phyloP scores from a whole-genome alignment of 1,140 invertebrate genomes.

The Drosophila ironensis region DNA sequence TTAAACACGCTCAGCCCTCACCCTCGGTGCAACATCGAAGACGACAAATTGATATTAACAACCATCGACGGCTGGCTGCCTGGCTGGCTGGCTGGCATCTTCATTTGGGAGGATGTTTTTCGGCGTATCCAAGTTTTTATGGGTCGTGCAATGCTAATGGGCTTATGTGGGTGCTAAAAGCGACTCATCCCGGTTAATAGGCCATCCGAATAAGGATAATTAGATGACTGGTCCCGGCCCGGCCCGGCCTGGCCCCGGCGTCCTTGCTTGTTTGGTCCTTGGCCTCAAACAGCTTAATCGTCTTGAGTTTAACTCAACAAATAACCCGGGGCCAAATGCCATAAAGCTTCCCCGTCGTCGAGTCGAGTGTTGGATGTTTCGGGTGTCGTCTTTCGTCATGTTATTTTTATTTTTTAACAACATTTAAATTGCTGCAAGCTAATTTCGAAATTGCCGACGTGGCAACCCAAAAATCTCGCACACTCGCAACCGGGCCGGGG shows the following conservation, averaged over 20 bases:
- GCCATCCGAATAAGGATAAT: constrained; percentile 72
- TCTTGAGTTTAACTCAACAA: constrained; percentile 54
- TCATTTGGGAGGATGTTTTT: background rate
- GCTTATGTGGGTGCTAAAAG: constrained; percentile 71
- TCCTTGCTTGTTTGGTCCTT: constrained; percentile 9
- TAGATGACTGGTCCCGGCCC: constrained; percentile 44
- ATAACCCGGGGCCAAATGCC: constrained; percentile 49
- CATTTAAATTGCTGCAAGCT: constrained; percentile 70
- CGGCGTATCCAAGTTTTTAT: constrained; percentile 35
- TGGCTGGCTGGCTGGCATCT: too few species aligned
- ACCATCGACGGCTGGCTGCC: constrained; percentile 17
- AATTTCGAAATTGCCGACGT: constrained; percentile 63
- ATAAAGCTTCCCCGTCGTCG: constrained; percentile 40
- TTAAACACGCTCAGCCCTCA: background rate
- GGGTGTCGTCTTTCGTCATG: constrained; percentile 41
- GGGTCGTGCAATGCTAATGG: constrained; percentile 65
- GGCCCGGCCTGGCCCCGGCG: background rate
- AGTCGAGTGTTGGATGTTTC: background rate
- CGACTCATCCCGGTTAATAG: constrained; percentile 70
- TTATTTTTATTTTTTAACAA: constrained; percentile 72
- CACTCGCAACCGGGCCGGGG: background rate
- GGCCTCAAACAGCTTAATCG: constrained; percentile 42
- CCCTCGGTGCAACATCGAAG: background rate
- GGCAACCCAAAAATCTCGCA: constrained; percentile 5
- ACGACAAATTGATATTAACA: constrained; percentile 41